Base-by-base conservation (phyloP, 1,140 invertebrate species). In the Drosophila lacertosa region DNA sequence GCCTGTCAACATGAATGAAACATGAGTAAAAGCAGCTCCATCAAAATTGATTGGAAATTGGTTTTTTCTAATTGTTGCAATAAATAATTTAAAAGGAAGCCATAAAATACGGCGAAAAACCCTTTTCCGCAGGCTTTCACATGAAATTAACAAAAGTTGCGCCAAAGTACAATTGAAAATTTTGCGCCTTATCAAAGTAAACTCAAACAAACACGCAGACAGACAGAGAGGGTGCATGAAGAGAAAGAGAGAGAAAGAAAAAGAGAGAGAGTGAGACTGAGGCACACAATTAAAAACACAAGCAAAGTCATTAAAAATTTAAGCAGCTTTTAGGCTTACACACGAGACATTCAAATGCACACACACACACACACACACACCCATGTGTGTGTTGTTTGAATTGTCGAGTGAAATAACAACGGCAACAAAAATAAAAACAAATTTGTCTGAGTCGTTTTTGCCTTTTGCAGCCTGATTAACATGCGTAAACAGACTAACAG, bases 271-370 rank as follows among this genome's bases (percentile, higher is more conserved):
- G 69, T 24, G 33, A 65, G 53, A 67, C 26, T 40, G 53, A 76
- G 55, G 62, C 57, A 77, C 37, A 81, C 82, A 86, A 86, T 86
- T 88, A 88, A 86, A 81, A 88, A 81, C 66, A 88, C 82, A 86
- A 77, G 82, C 77, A 86, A 76, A 82, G 74, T 77, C 82, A 86
- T 81, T 86, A 86, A 88, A 86, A 86, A 88, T 88, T 69, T 88
- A 86, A 86, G 82, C 82, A 81, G 82, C 82, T 86, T 88, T 86
- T 86, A 75, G 77, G 82, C 82, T 86, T 86, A 86, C 74, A 75
- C 65, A 73, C 53, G 20, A 58, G 22, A 48, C 32, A 45, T 33
- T 39, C 42, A 22, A 24, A 54, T 35, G 59, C 42, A 79, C 60
- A 55, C 69, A 65, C 51, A 53, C 59, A 67, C 50, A 75, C 66